Conservation (phyloP, 2,888 invertebrate genomes). For the Ormia ochracea region DNA sequence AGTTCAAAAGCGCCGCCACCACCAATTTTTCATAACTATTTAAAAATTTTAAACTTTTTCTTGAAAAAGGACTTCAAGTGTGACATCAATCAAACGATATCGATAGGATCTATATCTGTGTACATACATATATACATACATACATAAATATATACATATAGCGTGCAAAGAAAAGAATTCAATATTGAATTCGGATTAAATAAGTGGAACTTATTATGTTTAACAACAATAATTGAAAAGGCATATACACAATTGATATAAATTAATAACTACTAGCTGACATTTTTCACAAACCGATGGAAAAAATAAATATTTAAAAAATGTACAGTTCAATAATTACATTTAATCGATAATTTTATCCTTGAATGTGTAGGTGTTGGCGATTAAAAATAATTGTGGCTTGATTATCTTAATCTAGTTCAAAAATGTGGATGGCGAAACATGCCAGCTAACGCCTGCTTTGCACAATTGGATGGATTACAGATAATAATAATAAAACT, state of each 20-base stretch:
- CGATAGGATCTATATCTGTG: background rate
- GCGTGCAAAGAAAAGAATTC: background rate
- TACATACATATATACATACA: no score
- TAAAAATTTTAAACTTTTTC: conserved; percentile 31
- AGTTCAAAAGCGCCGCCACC: conserved; percentile 72
- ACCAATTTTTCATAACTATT: conserved; percentile 51
- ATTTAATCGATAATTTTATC: no score
- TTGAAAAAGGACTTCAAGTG: conserved; percentile 15
- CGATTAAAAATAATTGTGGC: no score
- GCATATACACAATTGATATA: background rate
- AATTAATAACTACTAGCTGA: background rate
- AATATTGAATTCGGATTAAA: background rate
- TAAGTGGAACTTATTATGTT: background rate
- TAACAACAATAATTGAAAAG: background rate
- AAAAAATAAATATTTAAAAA: conserved; percentile 1
- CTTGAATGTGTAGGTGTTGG: no score
- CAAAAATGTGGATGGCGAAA: no score
- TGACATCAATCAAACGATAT: conserved; percentile 14
- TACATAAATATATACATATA: no score
- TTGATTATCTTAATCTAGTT: no score
- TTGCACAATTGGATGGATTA: no score
- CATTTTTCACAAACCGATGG: background rate
- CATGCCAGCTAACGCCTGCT: no score
- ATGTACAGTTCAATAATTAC: background rate
- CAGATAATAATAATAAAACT: no score